These are phyloP conservation scores for Coccyzus lansbergi DNA, from an alignment of 2,797 vertebrate genomes.

Conservation along the genomic window DNA sequence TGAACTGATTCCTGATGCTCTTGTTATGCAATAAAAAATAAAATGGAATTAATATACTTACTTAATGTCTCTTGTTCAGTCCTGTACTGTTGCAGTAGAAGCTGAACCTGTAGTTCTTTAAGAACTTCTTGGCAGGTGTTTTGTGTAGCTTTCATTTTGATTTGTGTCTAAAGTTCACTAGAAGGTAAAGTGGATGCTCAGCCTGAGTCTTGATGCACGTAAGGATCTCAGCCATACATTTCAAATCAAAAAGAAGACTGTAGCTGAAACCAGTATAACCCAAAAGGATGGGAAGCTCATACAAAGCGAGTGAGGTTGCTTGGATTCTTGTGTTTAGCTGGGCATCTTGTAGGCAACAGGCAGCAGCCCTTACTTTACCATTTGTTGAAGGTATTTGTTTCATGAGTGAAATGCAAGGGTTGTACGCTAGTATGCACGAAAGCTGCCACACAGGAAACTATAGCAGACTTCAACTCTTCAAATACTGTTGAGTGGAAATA, in stretches of 20 bases:
- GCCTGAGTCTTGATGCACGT: fast-evolving
- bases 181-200: not conserved
- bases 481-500: not conserved
- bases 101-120: not conserved
- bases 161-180: not conserved
- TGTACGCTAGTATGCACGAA: fast-evolving
- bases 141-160: not conserved
- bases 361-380: not conserved
- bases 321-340: not conserved
- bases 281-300: not conserved
- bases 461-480: not conserved
- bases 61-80: not conserved
- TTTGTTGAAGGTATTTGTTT: not conserved
- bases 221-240: not conserved
- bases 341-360: fast-evolving
- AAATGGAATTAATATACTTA: not conserved
- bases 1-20: not conserved
- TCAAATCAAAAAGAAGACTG: not conserved
- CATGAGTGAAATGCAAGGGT: not conserved
- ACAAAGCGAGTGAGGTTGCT: not conserved
- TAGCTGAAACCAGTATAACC: not conserved
- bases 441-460: not conserved
- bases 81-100: not conserved
- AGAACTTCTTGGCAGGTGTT: not conserved
- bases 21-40: not conserved